phyloP scores from a whole-genome alignment of 2,113 vertebrate genomes.

The Uria lomvia region DNA sequence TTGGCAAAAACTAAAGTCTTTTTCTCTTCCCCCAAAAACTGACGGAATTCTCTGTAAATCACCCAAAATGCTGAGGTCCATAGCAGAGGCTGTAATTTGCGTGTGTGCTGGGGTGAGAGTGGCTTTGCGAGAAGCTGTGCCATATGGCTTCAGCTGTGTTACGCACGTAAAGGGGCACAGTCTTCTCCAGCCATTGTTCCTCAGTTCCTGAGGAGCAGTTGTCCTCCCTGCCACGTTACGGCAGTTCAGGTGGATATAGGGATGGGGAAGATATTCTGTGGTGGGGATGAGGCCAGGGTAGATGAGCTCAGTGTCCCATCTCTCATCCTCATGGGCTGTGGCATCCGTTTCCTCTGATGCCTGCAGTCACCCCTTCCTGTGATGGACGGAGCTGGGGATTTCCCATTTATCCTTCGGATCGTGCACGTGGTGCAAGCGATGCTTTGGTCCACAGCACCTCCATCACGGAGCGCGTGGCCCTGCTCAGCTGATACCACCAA shows the following conservation, averaged over 20 bases:
- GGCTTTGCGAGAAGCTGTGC: not conserved
- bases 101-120: not conserved
- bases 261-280: not conserved
- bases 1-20: conserved; percentile 8
- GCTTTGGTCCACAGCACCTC: not conserved
- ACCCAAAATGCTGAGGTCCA: not conserved
- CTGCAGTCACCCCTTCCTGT: not conserved
- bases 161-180: not conserved
- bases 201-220: not conserved
- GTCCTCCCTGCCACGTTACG: not conserved
- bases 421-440: accelerated
- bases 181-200: not conserved
- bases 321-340: not conserved
- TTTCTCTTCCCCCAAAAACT: conserved; percentile 4
- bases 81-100: conserved; percentile 22
- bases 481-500: not conserved
- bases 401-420: not conserved
- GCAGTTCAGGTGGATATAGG: not conserved
- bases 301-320: not conserved
- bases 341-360: not conserved
- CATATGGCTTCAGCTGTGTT: not conserved
- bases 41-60: conserved; percentile 21
- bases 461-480: accelerated
- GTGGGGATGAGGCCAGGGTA: not conserved
- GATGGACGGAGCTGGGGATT: not conserved